These are phyloP conservation scores for Poeciliopsis turrubarensis DNA, from an alignment of 2,113 vertebrate species.

Conservation along the genomic window DNA sequence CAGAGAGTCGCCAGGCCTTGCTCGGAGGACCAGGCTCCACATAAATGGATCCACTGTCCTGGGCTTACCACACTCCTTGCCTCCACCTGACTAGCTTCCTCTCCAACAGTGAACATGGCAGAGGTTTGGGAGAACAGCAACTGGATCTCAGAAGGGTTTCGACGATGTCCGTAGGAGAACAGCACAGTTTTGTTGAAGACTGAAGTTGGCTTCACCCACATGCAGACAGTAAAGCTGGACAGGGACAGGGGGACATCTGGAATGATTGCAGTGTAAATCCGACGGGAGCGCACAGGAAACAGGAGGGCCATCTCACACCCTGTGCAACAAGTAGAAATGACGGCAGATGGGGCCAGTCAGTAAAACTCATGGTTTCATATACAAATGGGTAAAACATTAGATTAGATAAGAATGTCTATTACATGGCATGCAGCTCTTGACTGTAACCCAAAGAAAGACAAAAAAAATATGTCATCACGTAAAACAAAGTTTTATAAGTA, in stretches of 20 bases:
- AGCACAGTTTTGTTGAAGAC: conserved; percentile 88
- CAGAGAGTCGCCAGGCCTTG: conserved; percentile 83
- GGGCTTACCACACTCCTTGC: conserved; percentile 52
- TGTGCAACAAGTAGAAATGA: conserved; percentile 53
- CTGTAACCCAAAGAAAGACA: not conserved
- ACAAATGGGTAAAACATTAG: not conserved
- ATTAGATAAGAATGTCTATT: not conserved
- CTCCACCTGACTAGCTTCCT: conserved; percentile 80
- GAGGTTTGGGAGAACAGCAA: conserved; percentile 82
- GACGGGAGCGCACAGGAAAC: conserved; percentile 93
- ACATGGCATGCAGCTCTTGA: not conserved
- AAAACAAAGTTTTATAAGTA: not conserved
- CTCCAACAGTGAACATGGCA: conserved; percentile 80
- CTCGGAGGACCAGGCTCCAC: conserved; percentile 86
- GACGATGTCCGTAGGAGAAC: conserved; percentile 90
- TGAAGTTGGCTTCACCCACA: conserved; percentile 89
- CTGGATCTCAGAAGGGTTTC: conserved; percentile 91
- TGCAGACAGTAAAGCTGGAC: conserved; percentile 85
- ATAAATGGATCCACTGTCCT: conserved; percentile 88
- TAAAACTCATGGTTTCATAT: not conserved
- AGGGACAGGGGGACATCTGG: conserved; percentile 78
- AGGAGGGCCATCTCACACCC: conserved; percentile 91
- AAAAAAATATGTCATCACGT: not conserved
- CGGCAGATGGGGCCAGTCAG: not conserved
- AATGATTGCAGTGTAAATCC: conserved; percentile 86